Percentiles rank a stretch among this genome's conserved stretches.
Evolutionary conservation across 1,140 invertebrate genomes (phyloP).

Genomic region (Bombyx mori): ASM3026992v2 NC_085115.1:12200501-12201000

Average conservation of each 20-base stretch:
- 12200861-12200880: too few relatives aligned
- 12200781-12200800: slow-evolving; percentile 78
- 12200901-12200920: too few relatives aligned
- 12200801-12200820: neutral
- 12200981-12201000: too few relatives aligned
- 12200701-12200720: slow-evolving; percentile 93
- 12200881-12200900: too few relatives aligned
- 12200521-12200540: too few relatives aligned
- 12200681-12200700: slow-evolving; percentile 98
- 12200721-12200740: slow-evolving; percentile 96
- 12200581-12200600: neutral
- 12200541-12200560: too few relatives aligned
- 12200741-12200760: slow-evolving; percentile 98
- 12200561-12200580: neutral
- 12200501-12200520: too few relatives aligned
- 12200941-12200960: too few relatives aligned
- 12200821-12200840: too few relatives aligned
- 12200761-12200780: slow-evolving; percentile 96
- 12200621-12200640: slow-evolving; percentile 96
- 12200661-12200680: slow-evolving; percentile 97
- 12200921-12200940: too few relatives aligned
- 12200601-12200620: slow-evolving; percentile 85
- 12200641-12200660: slow-evolving; percentile 93
- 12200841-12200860: too few relatives aligned
- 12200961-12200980: too few relatives aligned